Percentiles rank a stretch among this genome's conserved stretches.
Evolutionary conservation across 1,140 invertebrate species (phyloP).

Genomic region (Pararge aegeria): DNA sequence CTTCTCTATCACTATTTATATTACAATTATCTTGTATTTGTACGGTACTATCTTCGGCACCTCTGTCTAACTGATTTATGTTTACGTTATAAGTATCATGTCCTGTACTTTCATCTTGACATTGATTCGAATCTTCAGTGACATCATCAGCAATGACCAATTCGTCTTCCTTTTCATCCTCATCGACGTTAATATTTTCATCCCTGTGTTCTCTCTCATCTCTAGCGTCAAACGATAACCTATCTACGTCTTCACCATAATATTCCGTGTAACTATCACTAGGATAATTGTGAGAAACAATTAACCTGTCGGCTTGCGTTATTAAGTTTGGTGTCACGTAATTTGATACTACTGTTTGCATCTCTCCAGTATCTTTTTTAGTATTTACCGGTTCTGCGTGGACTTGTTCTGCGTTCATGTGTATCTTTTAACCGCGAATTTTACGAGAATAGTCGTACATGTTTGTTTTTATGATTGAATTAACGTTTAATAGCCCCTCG

Average conservation of each 20-base stretch:
- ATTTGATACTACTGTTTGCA: slow-evolving; percentile 63
- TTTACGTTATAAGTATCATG: neutral
- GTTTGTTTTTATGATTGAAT: slow-evolving; percentile 76
- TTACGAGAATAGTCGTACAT: slow-evolving; percentile 62
- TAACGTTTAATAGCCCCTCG: slow-evolving; percentile 60
- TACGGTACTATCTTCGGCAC: slow-evolving; percentile 14
- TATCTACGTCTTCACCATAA: slow-evolving; percentile 41
- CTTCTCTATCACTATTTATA: slow-evolving; percentile 42
- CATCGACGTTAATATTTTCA: slow-evolving; percentile 60
- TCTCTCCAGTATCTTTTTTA: slow-evolving; percentile 43
- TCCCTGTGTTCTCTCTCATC: slow-evolving; percentile 43
- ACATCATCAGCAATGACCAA: slow-evolving; percentile 49
- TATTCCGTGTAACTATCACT: slow-evolving; percentile 44
- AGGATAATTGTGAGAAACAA: slow-evolving; percentile 32
- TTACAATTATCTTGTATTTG: slow-evolving; percentile 21
- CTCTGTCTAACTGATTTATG: neutral
- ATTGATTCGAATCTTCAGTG: slow-evolving; percentile 9
- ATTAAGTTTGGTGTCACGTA: slow-evolving; percentile 52
- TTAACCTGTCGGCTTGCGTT: slow-evolving; percentile 47
- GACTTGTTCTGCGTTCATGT: slow-evolving; percentile 61
- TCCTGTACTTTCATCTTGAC: neutral
- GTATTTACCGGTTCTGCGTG: slow-evolving; percentile 32
- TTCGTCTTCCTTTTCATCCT: slow-evolving; percentile 56
- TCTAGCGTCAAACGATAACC: slow-evolving; percentile 41
- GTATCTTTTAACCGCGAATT: slow-evolving; percentile 53